Conservation (phyloP, 1,140 invertebrate species). For the Drosophila mayri region DNA sequence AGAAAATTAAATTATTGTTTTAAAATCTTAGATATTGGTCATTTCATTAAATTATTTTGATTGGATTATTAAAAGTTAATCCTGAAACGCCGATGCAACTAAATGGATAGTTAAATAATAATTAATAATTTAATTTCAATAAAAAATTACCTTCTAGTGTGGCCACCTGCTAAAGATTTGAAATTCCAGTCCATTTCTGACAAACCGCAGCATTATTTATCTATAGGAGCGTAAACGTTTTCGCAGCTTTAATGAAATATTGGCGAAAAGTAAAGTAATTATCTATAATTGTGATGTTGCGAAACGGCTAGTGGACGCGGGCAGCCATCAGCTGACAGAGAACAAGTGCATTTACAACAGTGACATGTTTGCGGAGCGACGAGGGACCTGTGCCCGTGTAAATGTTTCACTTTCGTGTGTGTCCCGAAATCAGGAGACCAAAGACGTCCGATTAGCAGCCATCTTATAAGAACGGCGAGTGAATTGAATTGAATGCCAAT, state of each 20-base stretch:
- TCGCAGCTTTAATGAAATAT: constrained; percentile 11
- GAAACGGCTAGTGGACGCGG: constrained; percentile 1
- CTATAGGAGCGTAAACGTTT: constrained; percentile 1
- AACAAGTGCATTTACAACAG: not conserved
- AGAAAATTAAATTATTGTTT: not conserved
- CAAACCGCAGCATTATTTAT: not conserved
- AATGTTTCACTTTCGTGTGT: constrained; percentile 21
- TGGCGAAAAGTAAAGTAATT: constrained; percentile 19
- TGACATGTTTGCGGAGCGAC: not conserved
- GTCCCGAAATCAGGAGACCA: constrained; percentile 7
- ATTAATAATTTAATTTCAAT: no score
- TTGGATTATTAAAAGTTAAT: not conserved
- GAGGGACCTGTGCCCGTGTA: not conserved
- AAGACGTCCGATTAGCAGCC: constrained; percentile 33
- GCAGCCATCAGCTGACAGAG: not conserved
- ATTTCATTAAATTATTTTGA: not conserved
- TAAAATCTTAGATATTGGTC: not conserved
- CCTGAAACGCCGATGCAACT: not conserved
- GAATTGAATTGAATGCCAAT: constrained; percentile 2
- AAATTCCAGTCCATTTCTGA: not conserved
- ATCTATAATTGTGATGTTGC: constrained; percentile 11
- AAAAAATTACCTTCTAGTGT: not conserved
- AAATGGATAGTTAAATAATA: not conserved
- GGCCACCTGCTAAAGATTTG: not conserved
- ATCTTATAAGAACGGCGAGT: constrained; percentile 35